A percentile compares a stretch with the other conserved stretches of the same genome.
These are phyloP conservation scores for Eulithis testata DNA, from an alignment of 2,888 invertebrate genomes.

Conservation along the genomic window DNA sequence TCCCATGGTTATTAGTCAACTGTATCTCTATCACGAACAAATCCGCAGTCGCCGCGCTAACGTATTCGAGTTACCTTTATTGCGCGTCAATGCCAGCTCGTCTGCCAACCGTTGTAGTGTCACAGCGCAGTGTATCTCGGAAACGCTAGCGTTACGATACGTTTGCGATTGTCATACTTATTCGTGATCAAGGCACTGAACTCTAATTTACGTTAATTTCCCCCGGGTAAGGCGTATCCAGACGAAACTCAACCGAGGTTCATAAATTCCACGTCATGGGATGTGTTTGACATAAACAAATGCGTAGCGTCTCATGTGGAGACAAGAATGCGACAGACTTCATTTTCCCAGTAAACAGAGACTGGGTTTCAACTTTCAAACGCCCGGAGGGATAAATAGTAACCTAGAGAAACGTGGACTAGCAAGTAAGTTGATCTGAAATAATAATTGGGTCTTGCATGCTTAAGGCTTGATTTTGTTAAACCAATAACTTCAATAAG, in stretches of 20 bases:
- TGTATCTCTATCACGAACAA: no score
- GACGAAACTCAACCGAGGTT: slow-evolving; percentile 15
- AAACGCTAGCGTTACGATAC: no score
- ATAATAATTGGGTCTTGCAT: no score
- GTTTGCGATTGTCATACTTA: no score
- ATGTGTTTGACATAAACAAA: slow-evolving; percentile 58
- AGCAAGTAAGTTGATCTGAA: not conserved
- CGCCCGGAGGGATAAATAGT: slow-evolving; percentile 2
- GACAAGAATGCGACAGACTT: slow-evolving; percentile 53
- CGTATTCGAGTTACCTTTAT: no score
- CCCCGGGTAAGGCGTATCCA: not conserved
- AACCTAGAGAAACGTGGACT: not conserved
- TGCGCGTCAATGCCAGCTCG: no score
- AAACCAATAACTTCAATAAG: no score
- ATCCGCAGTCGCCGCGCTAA: no score
- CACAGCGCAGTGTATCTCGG: no score
- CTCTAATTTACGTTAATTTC: slow-evolving; percentile 4
- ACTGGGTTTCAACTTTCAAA: slow-evolving; percentile 8
- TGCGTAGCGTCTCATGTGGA: slow-evolving; percentile 49
- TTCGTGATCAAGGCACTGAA: not conserved
- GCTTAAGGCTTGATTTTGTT: no score
- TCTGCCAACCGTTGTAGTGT: no score
- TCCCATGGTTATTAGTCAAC: not conserved
- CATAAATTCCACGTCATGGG: slow-evolving; percentile 45
- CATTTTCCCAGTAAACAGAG: slow-evolving; percentile 49